Evolutionary conservation across 2,113 vertebrate species (phyloP).

Genomic region (Callipepla californica): DNA sequence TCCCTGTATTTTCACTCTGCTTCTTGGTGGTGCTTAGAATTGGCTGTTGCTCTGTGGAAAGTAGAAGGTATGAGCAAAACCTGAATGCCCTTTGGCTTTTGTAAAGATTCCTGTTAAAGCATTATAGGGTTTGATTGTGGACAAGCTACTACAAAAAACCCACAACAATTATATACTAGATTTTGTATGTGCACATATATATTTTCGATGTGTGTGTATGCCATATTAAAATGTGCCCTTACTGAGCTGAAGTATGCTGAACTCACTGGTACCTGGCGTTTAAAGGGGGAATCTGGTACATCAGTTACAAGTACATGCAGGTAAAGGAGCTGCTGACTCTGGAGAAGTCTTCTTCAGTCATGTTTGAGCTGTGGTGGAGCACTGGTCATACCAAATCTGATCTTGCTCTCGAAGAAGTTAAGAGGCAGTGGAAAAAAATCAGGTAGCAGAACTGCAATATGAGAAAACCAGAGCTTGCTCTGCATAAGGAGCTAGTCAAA

Average conservation of each 20-base stretch:
- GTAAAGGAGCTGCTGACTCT: rapidly evolving
- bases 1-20: background rate
- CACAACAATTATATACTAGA: no score
- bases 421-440: background rate
- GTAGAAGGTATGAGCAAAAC: background rate
- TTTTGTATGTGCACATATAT: background rate
- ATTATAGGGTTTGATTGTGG: background rate
- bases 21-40: background rate
- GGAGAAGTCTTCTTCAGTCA: background rate
- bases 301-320: background rate
- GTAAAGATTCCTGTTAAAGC: background rate
- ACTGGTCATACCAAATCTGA: background rate
- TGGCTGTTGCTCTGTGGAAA: background rate
- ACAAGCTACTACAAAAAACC: background rate
- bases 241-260: background rate
- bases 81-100: background rate
- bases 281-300: background rate
- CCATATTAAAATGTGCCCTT: background rate
- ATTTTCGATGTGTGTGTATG: background rate
- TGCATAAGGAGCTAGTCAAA: background rate
- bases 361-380: background rate
- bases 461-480: background rate
- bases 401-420: background rate
- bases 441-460: background rate
- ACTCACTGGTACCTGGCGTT: background rate